Conservation (phyloP, 2,888 invertebrate genomes). For the Eupithecia subfuscata region DNA sequence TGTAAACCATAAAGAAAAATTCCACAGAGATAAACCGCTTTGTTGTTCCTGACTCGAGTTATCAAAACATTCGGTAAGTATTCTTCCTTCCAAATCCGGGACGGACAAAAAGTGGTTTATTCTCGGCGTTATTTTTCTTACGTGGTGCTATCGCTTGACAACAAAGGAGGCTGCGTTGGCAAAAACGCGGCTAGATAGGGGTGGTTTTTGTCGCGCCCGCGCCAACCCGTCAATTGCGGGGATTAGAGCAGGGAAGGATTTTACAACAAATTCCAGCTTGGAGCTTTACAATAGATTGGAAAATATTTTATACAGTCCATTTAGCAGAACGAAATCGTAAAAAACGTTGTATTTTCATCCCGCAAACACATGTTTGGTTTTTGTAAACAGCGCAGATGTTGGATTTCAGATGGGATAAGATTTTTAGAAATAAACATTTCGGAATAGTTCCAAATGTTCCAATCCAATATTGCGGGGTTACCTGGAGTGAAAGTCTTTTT, state of each 20-base stretch:
- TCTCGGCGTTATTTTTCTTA: conserved; percentile 53
- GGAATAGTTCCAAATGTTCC: neutral
- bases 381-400: conserved; percentile 2
- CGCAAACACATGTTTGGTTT: neutral
- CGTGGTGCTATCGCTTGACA: conserved; percentile 49
- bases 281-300: conserved; percentile 22
- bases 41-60: conserved; percentile 7
- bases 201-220: conserved; percentile 36
- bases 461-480: conserved; percentile 6
- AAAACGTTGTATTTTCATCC: neutral
- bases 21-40: conserved; percentile 8
- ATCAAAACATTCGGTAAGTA: conserved; percentile 19
- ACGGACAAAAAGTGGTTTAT: conserved; percentile 31
- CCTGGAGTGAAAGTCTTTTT: conserved; percentile 13
- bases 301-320: conserved; percentile 16
- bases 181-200: conserved; percentile 49
- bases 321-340: conserved; percentile 1
- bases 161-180: conserved; percentile 53
- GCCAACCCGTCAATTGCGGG: conserved; percentile 36
- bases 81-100: conserved; percentile 26
- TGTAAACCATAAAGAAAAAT: conserved; percentile 3
- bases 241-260: conserved; percentile 36
- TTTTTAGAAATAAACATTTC: conserved; percentile 2
- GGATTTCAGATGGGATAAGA: neutral
- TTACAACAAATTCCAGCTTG: conserved; percentile 26